Conservation (phyloP, 2,797 vertebrate genomes). For the Melanotaenia maccullochi region DNA sequence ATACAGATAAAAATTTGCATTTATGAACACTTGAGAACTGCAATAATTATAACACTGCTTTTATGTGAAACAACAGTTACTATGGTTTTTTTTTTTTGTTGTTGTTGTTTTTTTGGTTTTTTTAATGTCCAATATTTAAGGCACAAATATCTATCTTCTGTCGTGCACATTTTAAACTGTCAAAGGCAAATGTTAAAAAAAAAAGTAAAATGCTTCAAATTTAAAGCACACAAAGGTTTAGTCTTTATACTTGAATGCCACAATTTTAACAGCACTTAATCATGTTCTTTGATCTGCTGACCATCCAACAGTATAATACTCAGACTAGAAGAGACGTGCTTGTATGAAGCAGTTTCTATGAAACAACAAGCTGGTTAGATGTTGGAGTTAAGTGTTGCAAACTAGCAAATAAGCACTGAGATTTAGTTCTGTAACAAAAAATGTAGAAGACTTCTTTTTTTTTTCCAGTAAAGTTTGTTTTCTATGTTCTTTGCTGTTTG, state of each 20-base stretch:
- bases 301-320: constrained; percentile 15
- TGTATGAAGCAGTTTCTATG: constrained; percentile 10
- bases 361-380: neutral
- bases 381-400: constrained; percentile 15
- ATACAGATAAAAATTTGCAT: neutral
- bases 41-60: constrained; percentile 5
- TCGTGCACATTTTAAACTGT: neutral
- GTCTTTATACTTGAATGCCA: constrained; percentile 9
- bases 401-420: neutral
- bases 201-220: constrained; percentile 1
- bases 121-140: constrained; percentile 2
- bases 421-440: constrained; percentile 14
- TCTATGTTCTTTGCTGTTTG: constrained; percentile 20
- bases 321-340: constrained; percentile 8
- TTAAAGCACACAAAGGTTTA: constrained; percentile 18
- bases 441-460: constrained; percentile 9
- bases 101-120: neutral
- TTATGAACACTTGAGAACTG: constrained; percentile 10
- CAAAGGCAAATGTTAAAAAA: neutral
- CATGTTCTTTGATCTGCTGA: constrained; percentile 26
- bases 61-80: constrained; percentile 9
- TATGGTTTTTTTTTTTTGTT: neutral
- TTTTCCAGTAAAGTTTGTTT: neutral
- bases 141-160: neutral
- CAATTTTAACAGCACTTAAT: constrained; percentile 33